Conservation (phyloP, 2,888 invertebrate genomes). For the Coenonympha arcania region DNA sequence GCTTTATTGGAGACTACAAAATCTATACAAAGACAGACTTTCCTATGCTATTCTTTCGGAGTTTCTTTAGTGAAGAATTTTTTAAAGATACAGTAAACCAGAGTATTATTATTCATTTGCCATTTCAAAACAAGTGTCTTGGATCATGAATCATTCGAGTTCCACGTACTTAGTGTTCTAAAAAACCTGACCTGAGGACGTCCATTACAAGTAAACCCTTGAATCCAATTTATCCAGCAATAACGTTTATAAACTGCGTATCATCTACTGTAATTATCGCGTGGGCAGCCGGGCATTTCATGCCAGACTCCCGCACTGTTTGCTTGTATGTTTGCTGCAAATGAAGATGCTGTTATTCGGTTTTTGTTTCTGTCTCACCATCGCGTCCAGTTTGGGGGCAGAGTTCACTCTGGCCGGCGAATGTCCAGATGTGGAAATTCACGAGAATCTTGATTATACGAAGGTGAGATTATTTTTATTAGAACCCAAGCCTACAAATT, state of each 20-base stretch:
- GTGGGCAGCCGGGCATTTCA: slow-evolving; percentile 50
- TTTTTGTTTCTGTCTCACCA: slow-evolving; percentile 32
- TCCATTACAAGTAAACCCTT: slow-evolving; percentile 24
- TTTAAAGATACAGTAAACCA: no score
- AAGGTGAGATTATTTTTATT: slow-evolving; percentile 40
- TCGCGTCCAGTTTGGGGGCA: slow-evolving; percentile 33
- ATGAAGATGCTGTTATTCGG: slow-evolving; percentile 41
- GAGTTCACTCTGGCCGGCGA: slow-evolving; percentile 57
- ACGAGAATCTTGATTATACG: slow-evolving; percentile 58
- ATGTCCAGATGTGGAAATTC: slow-evolving; percentile 56
- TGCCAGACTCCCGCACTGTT: slow-evolving; percentile 32
- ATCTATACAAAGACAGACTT: no score
- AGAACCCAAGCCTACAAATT: no score
- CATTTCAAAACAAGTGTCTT: no score
- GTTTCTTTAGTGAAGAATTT: no score
- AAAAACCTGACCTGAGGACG: slow-evolving; percentile 15
- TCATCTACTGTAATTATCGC: slow-evolving; percentile 62
- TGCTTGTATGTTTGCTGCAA: no score
- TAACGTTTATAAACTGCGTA: slow-evolving; percentile 29
- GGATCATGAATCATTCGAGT: not conserved
- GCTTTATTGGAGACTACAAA: no score
- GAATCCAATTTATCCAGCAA: slow-evolving; percentile 35
- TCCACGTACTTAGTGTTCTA: slow-evolving; percentile 5
- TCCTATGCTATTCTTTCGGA: no score
- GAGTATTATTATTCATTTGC: no score